These are phyloP conservation scores for Agelastica alni DNA, from an alignment of 2,888 invertebrate species.

Conservation along the genomic window DNA sequence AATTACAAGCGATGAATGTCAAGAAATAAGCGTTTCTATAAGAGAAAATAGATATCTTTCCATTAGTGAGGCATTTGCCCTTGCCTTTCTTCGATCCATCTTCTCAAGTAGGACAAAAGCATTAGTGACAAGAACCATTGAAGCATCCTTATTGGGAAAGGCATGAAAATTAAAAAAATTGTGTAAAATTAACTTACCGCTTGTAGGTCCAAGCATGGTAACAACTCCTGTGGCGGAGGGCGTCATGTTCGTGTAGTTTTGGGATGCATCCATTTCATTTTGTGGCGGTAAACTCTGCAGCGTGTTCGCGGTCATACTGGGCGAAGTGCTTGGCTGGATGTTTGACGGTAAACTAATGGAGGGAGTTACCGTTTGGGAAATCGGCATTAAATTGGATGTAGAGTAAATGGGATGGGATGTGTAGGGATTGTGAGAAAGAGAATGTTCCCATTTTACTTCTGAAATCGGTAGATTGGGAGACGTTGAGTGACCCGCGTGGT, in stretches of 20 bases:
- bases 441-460: conserved; percentile 46
- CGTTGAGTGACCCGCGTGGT: conserved; percentile 49
- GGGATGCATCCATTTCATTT: conserved; percentile 28
- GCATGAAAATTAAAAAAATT: too few relatives aligned
- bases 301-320: conserved; percentile 56
- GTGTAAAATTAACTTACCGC: conserved; percentile 46
- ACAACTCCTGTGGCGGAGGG: conserved; percentile 57
- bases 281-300: conserved; percentile 52
- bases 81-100: too few relatives aligned
- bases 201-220: conserved; percentile 59
- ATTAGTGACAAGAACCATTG: too few relatives aligned
- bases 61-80: too few relatives aligned
- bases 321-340: conserved; percentile 57
- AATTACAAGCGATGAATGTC: too few relatives aligned
- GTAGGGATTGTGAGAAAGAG: conserved; percentile 49
- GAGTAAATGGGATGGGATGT: conserved; percentile 53
- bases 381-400: conserved; percentile 52
- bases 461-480: conserved; percentile 53
- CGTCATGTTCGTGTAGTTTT: conserved; percentile 50
- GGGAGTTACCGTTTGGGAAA: conserved; percentile 52
- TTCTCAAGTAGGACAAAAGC: too few relatives aligned
- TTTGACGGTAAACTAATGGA: conserved; percentile 14
- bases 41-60: too few relatives aligned
- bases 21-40: too few relatives aligned
- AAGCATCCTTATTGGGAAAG: too few relatives aligned